Base-by-base conservation (phyloP, 2,113 vertebrate genomes). In the Phylloscopus trochilus region DNA sequence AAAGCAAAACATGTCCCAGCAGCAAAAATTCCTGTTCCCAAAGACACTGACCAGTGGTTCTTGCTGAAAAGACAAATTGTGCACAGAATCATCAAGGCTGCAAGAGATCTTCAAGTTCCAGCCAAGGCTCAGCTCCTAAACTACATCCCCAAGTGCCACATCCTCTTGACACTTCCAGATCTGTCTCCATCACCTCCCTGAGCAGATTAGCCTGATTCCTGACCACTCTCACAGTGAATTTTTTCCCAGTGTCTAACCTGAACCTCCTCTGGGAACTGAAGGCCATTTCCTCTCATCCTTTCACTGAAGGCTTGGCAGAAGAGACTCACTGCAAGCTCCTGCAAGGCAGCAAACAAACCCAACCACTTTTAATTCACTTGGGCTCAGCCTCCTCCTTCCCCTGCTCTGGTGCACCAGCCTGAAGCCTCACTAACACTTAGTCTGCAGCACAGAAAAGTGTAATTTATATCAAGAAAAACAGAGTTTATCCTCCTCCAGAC, bases 101-200 rank as follows among this genome's bases (percentile, higher is more conserved):
- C 5, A 9, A 30, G 15, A 79, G 41, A 41, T 7, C 56, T 9
- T 26, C 13, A 19, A 46, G 28, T 24, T 24, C 53, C 53, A 22
- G 1, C 21, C 13, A 4, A 35, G 11, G 17, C 12, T 24, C 60
- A n/a, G 0, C 44, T 7, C 13, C 23, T 20, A 15, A 53, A 33
- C 15, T 3, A 2, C 55, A 44, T 15, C 37, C 22, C 37, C 46
- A 11, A 6, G 15, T 12, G 69, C 43, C 59, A 31, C 83, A 33
- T 15, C 11, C 22, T 31, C n/a, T 7, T 7, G 27, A 0, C 41
- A 16, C n/a, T 20, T 20, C 23, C 49, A 41, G 15, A 33, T 14
- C 15, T 43, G n/a, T 30, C 41, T 30, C 13, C 23, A 24, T 15
- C 55, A 13, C 10, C 15, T 78, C 39, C 24, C 28, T 21, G 56